These are phyloP conservation scores for Neotragus pygmaeus DNA, from an alignment of 2,113 vertebrate species.

Conservation along the genomic window DNA sequence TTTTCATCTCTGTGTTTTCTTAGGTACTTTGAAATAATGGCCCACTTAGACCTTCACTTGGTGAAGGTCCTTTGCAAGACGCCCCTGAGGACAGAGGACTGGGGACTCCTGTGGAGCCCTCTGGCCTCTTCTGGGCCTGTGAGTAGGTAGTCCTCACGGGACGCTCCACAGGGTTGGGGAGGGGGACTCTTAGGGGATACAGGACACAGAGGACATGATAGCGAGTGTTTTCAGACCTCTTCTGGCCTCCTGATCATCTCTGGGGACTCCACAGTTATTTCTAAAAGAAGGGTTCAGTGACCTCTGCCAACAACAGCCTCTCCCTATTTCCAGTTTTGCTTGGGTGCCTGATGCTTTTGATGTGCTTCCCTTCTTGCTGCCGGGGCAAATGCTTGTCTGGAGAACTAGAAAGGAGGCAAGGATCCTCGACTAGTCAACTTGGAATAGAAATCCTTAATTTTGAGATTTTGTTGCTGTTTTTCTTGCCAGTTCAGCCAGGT, in stretches of 20 bases:
- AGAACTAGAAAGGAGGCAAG: neutral
- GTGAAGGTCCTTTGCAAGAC: neutral
- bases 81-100: neutral
- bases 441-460: neutral
- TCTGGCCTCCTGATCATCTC: neutral
- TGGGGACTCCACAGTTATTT: neutral
- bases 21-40: neutral
- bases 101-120: neutral
- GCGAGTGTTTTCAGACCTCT: neutral
- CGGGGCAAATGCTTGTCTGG: neutral
- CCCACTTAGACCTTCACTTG: neutral
- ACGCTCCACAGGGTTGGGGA: neutral
- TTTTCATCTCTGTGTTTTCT: neutral
- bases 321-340: neutral
- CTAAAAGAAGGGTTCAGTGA: neutral
- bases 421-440: neutral
- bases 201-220: neutral
- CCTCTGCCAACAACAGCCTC: neutral
- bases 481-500: neutral
- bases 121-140: neutral
- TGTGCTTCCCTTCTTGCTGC: neutral
- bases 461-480: neutral
- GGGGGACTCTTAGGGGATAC: neutral
- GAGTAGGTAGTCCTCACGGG: neutral
- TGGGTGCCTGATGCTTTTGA: neutral